Evolutionary conservation across 2,113 vertebrate genomes (phyloP).

Genomic region (Craseonycteris thonglongyai): DNA sequence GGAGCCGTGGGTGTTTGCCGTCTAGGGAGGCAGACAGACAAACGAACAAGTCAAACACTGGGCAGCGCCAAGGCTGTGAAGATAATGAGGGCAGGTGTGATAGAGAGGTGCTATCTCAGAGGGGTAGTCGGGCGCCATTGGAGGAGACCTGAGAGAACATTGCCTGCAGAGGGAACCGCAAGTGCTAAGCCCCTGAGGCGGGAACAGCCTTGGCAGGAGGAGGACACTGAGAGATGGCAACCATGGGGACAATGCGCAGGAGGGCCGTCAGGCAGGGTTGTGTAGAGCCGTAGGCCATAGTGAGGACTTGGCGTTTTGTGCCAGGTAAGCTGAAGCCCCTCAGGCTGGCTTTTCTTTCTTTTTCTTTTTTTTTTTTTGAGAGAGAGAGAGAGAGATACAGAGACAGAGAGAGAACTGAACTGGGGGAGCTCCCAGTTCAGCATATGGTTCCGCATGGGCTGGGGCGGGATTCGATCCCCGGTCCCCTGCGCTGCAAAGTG

Average conservation of each 20-base stretch:
- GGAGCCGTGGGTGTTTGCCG: background rate
- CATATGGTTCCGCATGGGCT: no score
- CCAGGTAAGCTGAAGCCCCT: background rate
- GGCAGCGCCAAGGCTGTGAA: background rate
- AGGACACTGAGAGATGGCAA: accelerated
- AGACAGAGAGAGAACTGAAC: no score
- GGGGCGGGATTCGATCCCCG: no score
- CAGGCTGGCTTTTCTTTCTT: background rate
- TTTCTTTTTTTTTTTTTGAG: no score
- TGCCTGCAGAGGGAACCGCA: background rate
- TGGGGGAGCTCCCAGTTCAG: no score
- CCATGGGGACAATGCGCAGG: background rate
- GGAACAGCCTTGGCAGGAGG: background rate
- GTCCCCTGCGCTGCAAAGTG: no score
- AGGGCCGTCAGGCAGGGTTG: background rate
- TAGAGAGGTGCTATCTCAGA: background rate
- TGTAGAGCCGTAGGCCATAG: background rate
- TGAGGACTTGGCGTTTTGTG: background rate
- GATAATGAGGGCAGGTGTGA: accelerated
- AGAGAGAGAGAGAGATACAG: no score
- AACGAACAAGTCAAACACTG: background rate
- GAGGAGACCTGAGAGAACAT: background rate
- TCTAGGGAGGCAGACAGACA: background rate
- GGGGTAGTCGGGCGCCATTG: background rate
- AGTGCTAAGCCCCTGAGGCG: background rate